Conservation (phyloP, 2,113 vertebrate species). For the Lichenostomus cassidix region DNA sequence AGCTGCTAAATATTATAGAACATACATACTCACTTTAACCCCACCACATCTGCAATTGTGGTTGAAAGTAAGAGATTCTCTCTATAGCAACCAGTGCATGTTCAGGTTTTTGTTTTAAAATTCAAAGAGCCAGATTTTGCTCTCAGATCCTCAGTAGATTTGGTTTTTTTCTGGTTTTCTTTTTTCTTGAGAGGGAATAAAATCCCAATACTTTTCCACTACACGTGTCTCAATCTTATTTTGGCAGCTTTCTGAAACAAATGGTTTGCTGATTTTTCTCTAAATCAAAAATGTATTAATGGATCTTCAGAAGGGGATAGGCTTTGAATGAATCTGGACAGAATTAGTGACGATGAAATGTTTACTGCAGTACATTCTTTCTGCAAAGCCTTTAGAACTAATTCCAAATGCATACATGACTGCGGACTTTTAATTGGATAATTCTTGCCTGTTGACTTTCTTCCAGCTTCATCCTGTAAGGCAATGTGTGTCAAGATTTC, state of each 20-base stretch:
- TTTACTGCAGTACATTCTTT: constrained; percentile 45
- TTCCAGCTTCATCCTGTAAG: constrained; percentile 41
- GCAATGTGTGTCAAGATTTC: constrained; percentile 45
- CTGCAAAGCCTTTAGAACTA: constrained; percentile 47
- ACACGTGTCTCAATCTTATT: background rate
- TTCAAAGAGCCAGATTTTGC: constrained; percentile 18
- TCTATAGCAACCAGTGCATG: constrained; percentile 21
- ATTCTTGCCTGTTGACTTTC: constrained; percentile 55
- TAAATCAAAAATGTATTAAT: constrained; percentile 13
- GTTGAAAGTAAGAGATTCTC: constrained; percentile 55
- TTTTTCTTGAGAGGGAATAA: background rate
- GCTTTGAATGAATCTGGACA: constrained; percentile 46
- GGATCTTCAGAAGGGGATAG: background rate
- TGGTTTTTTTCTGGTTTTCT: background rate
- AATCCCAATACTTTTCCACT: background rate
- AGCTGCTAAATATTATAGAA: constrained; percentile 12
- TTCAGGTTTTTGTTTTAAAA: constrained; percentile 15
- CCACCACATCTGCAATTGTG: constrained; percentile 46
- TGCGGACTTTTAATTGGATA: constrained; percentile 38
- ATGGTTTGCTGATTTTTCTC: background rate
- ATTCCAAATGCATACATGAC: constrained; percentile 57
- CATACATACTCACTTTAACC: background rate
- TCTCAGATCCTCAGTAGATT: background rate
- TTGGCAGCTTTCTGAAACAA: constrained; percentile 20
- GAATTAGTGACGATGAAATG: constrained; percentile 52